phyloP scores from a whole-genome alignment of 2,888 invertebrate species.

The Halictus ligatus region DNA sequence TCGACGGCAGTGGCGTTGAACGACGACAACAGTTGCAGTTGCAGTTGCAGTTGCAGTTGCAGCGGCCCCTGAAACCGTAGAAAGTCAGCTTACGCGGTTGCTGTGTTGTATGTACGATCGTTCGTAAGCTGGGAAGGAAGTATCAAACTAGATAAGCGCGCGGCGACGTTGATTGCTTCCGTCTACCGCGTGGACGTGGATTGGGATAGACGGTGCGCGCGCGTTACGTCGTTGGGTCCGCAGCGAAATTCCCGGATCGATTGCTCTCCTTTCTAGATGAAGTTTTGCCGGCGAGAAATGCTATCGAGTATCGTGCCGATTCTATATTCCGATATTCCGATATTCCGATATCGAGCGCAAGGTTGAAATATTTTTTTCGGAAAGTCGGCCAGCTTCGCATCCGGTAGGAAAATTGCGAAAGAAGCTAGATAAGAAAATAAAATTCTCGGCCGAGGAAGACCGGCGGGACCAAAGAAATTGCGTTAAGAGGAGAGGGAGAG shows the following conservation, averaged over 20 bases:
- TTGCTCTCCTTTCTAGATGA: neutral
- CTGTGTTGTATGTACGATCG: constrained; percentile 32
- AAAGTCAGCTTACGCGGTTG: constrained; percentile 41
- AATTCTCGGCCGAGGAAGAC: constrained; percentile 28
- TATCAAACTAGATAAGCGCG: constrained; percentile 77
- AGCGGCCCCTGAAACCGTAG: constrained; percentile 11
- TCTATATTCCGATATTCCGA: neutral
- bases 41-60: neutral
- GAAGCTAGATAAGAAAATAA: neutral
- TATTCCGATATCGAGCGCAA: neutral
- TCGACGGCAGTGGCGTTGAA: neutral
- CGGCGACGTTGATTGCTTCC: constrained; percentile 66
- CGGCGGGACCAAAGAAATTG: neutral
- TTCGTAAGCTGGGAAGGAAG: constrained; percentile 73
- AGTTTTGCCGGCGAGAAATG: neutral
- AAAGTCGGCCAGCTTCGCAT: neutral
- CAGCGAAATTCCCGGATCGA: constrained; percentile 34
- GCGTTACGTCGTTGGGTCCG: constrained; percentile 29
- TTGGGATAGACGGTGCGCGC: constrained; percentile 52
- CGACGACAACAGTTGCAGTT: neutral
- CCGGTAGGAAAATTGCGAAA: neutral
- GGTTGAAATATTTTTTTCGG: neutral
- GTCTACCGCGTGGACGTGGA: constrained; percentile 45
- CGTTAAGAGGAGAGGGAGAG: neutral
- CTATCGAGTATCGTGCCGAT: neutral